phyloP scores from a whole-genome alignment of 2,888 invertebrate species.

The Tachina lurida region DNA sequence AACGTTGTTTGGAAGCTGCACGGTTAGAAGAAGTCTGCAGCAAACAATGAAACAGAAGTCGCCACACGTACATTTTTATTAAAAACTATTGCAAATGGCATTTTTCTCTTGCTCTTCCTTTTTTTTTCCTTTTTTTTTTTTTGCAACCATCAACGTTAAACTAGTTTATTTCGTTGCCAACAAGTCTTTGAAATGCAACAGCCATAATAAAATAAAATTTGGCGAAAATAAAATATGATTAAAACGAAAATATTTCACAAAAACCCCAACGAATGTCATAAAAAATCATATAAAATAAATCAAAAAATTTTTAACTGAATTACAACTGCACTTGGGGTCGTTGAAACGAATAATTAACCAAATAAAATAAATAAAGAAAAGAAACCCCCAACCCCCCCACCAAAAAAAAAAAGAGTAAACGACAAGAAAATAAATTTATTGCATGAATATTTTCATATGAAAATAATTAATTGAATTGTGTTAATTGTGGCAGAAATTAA shows the following conservation, averaged over 20 bases:
- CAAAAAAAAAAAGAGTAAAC: not conserved
- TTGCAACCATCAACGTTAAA: not conserved
- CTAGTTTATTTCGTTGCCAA: slow-evolving; percentile 18
- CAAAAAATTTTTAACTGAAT: not conserved
- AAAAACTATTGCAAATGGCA: slow-evolving; percentile 13
- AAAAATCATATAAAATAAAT: slow-evolving; percentile 10
- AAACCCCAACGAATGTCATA: slow-evolving; percentile 31
- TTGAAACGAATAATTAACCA: not conserved
- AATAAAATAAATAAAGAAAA: not conserved
- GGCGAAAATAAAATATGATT: not conserved
- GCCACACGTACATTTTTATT: not conserved
- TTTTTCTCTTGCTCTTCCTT: not conserved
- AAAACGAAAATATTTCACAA: not conserved
- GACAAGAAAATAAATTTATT: not conserved
- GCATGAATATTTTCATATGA: not conserved
- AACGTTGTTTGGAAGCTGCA: not conserved
- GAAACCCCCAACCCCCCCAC: too few relatives aligned
- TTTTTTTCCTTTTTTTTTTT: slow-evolving; percentile 9
- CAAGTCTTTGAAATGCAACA: slow-evolving; percentile 10
- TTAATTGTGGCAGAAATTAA: not conserved
- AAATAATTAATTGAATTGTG: not conserved
- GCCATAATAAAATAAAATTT: not conserved
- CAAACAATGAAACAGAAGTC: not conserved
- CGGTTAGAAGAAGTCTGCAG: slow-evolving; percentile 7
- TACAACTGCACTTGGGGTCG: slow-evolving; percentile 8